A percentile compares a stretch with the other conserved stretches of the same genome.
Conservation (phyloP, 1,140 invertebrate species). For the Bilobella aurantiaca region DNA sequence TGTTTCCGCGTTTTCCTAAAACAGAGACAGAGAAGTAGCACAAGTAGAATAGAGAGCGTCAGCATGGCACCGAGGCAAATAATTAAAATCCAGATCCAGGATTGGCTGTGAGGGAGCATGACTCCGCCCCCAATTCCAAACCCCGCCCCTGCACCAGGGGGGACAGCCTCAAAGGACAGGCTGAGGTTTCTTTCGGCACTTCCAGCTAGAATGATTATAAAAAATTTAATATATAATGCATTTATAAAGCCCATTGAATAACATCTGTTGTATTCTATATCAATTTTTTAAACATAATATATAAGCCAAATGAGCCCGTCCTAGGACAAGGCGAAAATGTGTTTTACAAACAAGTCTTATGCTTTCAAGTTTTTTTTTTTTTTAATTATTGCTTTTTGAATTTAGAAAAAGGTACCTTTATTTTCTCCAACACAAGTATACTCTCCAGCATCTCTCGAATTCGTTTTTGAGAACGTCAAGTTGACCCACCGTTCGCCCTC, state of each 20-base stretch:
- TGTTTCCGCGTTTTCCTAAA: constrained; percentile 23
- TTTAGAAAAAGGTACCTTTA: constrained; percentile 11
- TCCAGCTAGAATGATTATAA: constrained; percentile 46
- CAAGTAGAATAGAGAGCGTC: constrained; percentile 32
- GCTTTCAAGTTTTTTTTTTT: neutral
- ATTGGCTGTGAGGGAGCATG: constrained; percentile 33
- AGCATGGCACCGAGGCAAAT: constrained; percentile 49
- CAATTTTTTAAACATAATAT: too few relatives aligned
- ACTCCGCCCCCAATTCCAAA: constrained; percentile 42
- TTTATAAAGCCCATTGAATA: neutral
- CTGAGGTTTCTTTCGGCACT: constrained; percentile 55
- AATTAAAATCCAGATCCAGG: constrained; percentile 41
- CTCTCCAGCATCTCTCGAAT: constrained; percentile 64
- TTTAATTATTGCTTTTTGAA: too few relatives aligned
- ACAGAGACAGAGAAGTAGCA: constrained; percentile 36
- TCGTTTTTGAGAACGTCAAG: constrained; percentile 60
- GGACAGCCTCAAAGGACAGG: constrained; percentile 56
- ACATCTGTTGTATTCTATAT: neutral
- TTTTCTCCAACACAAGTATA: constrained; percentile 70
- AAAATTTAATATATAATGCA: neutral
- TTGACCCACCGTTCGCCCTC: constrained; percentile 55
- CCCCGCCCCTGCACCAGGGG: constrained; percentile 47
- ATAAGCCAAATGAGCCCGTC: too few relatives aligned
- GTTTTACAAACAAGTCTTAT: neutral
- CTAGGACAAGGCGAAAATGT: neutral